Conservation (phyloP, 2,888 invertebrate genomes). For the Eustalomyia histrio region DNA sequence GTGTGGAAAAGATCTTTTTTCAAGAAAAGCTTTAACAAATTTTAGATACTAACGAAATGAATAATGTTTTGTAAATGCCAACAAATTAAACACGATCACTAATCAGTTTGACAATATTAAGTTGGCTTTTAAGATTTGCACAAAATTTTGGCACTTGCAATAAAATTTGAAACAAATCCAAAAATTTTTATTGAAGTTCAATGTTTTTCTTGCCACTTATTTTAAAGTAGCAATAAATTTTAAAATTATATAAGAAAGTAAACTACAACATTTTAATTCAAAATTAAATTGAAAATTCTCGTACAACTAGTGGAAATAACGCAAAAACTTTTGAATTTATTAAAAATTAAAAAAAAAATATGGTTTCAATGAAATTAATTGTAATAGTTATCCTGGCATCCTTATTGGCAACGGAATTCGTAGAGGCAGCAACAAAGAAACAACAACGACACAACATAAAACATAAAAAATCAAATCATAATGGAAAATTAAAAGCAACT, state of each 20-base stretch:
- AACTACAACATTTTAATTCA: slow-evolving; percentile 7
- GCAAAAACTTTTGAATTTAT: not conserved
- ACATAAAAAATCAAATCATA: slow-evolving; percentile 27
- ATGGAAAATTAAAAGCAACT: slow-evolving; percentile 33
- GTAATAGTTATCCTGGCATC: slow-evolving; percentile 25
- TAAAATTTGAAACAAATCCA: slow-evolving; percentile 37
- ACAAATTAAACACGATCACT: not conserved
- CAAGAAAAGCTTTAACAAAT: not conserved
- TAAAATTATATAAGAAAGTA: slow-evolving; percentile 57
- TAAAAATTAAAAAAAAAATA: slow-evolving; percentile 11
- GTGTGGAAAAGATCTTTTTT: not conserved
- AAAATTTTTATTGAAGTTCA: slow-evolving; percentile 36
- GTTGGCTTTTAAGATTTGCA: slow-evolving; percentile 5
- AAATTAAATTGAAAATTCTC: slow-evolving; percentile 1
- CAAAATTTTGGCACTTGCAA: slow-evolving; percentile 25
- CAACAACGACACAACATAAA: slow-evolving; percentile 41
- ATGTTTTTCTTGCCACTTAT: slow-evolving; percentile 24
- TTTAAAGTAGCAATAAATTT: slow-evolving; percentile 15
- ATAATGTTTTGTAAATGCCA: not conserved
- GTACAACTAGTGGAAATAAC: not conserved
- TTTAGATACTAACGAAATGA: not conserved
- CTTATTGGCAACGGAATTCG: slow-evolving; percentile 18
- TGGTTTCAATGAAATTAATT: slow-evolving; percentile 37
- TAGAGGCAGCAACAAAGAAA: slow-evolving; percentile 17
- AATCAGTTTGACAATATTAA: not conserved